Conservation (phyloP, 1,140 invertebrate genomes). For the Aphis gossypii region DNA sequence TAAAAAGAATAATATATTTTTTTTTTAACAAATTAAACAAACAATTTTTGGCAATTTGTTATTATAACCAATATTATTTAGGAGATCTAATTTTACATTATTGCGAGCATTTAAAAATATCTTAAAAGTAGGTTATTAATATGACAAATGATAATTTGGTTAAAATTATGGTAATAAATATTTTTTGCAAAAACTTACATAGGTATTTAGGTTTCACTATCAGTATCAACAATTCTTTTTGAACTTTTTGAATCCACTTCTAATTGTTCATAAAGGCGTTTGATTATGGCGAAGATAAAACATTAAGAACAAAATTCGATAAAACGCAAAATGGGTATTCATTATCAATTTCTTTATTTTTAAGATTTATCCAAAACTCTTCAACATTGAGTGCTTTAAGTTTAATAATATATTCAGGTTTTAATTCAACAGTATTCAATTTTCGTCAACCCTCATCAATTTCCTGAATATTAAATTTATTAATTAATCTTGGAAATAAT, state of each 20-base stretch:
- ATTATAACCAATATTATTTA: neutral
- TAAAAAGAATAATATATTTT: neutral
- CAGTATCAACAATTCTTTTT: too few species aligned
- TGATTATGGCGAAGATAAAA: slow-evolving; percentile 15
- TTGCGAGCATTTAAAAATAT: neutral
- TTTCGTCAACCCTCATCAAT: neutral
- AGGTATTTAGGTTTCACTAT: too few species aligned
- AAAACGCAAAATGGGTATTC: slow-evolving; percentile 14
- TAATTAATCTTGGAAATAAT: slow-evolving; percentile 1
- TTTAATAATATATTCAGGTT: slow-evolving; percentile 5
- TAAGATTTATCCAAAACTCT: slow-evolving; percentile 8
- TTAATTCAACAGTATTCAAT: neutral
- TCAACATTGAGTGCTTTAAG: neutral
- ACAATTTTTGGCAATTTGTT: neutral
- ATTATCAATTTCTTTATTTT: neutral
- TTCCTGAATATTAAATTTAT: neutral
- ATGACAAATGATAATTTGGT: neutral
- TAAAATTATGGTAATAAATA: neutral
- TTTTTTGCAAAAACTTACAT: neutral
- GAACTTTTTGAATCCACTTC: too few species aligned
- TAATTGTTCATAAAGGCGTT: neutral
- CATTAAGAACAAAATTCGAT: slow-evolving; percentile 12
- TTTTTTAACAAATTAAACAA: too few species aligned
- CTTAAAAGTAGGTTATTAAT: neutral
- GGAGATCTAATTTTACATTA: neutral